These are phyloP conservation scores for Pandemis heparana DNA, from an alignment of 2,888 invertebrate species.

Conservation along the genomic window DNA sequence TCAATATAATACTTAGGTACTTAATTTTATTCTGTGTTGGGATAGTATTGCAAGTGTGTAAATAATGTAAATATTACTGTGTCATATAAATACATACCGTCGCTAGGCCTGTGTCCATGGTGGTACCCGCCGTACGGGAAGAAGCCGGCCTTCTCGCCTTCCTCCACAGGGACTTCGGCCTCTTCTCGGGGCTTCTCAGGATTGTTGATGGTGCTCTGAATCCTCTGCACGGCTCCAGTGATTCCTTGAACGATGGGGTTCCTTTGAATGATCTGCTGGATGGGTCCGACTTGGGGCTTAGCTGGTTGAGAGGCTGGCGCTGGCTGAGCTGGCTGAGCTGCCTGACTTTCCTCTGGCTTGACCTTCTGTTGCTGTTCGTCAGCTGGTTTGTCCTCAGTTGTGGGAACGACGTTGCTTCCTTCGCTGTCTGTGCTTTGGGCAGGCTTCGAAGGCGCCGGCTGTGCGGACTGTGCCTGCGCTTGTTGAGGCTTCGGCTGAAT, in stretches of 20 bases:
- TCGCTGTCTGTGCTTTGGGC: conserved; percentile 32
- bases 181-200: conserved; percentile 62
- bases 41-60: too few relatives aligned
- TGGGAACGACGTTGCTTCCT: conserved; percentile 48
- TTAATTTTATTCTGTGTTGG: too few relatives aligned
- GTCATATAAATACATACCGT: conserved; percentile 36
- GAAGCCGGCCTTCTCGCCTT: conserved; percentile 47
- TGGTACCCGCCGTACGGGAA: conserved; percentile 44
- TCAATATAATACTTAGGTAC: too few relatives aligned
- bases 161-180: conserved; percentile 14
- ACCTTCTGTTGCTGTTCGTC: conserved; percentile 42
- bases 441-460: conserved; percentile 36
- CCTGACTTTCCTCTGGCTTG: conserved; percentile 14
- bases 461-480: conserved; percentile 36
- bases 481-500: conserved; percentile 44
- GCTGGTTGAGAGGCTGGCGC: not conserved
- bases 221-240: conserved; percentile 59
- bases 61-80: not conserved
- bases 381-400: conserved; percentile 34
- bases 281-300: conserved; percentile 50
- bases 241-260: conserved; percentile 63
- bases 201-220: conserved; percentile 58
- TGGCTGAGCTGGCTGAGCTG: conserved; percentile 3
- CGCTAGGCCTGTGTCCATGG: conserved; percentile 44
- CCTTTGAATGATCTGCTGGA: conserved; percentile 60